A percentile compares a stretch with the other conserved stretches of the same genome.
Evolutionary conservation across 2,888 invertebrate species (phyloP).

Genomic region (Encarsia formosa): DNA sequence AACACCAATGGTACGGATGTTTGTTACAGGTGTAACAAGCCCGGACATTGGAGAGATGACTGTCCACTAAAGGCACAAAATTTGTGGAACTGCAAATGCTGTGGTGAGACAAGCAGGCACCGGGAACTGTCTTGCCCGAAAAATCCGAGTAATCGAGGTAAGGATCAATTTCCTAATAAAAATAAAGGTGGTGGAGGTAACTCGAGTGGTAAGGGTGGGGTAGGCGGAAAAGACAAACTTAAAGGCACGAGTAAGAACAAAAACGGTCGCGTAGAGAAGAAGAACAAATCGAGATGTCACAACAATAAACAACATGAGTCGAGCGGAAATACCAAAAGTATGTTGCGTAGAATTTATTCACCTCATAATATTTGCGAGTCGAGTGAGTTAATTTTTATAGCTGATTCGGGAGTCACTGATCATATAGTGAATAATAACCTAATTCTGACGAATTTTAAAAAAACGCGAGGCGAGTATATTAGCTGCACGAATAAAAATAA

Average conservation of each 20-base stretch:
- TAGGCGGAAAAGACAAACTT: not conserved
- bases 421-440: not conserved
- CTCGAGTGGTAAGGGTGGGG: not conserved
- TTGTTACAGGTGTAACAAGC: too few relatives aligned
- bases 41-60: not conserved
- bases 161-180: not conserved
- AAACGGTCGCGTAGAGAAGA: not conserved
- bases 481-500: conserved; percentile 4
- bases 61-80: not conserved
- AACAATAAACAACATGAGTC: too few relatives aligned
- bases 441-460: not conserved
- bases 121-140: too few relatives aligned
- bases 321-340: not conserved
- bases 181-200: not conserved
- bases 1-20: too few relatives aligned
- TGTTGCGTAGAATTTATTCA: not conserved
- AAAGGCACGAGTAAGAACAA: not conserved
- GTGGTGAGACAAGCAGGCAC: too few relatives aligned
- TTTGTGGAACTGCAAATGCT: too few relatives aligned
- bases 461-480: too few relatives aligned
- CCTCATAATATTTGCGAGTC: too few relatives aligned
- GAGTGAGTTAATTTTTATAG: too few relatives aligned
- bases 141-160: too few relatives aligned
- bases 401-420: not conserved
- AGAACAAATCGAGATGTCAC: too few relatives aligned